Evolutionary conservation across 2,888 invertebrate genomes (phyloP).

Genomic region (Endomychus coccineus): DNA sequence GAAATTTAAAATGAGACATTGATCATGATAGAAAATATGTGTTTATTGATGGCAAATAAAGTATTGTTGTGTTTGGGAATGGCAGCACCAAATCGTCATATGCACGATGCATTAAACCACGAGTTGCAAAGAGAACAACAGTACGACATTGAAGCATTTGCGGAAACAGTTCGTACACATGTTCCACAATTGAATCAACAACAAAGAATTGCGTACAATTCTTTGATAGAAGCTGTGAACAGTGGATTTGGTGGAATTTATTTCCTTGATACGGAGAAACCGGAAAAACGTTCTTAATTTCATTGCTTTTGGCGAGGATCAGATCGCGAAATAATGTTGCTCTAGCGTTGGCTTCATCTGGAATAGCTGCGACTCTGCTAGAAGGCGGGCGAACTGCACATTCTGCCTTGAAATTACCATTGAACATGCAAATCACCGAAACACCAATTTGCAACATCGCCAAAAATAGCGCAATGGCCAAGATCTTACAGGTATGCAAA

Average conservation of each 20-base stretch:
- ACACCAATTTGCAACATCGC: conserved; percentile 32
- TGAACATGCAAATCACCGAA: conserved; percentile 26
- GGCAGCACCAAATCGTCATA: conserved; percentile 15
- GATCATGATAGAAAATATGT: conserved; percentile 34
- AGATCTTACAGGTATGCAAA: conserved; percentile 28
- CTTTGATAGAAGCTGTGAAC: conserved; percentile 23
- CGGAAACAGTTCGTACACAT: conserved; percentile 18
- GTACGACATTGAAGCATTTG: conserved; percentile 18
- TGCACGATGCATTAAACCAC: conserved; percentile 13
- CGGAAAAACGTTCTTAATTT: conserved; percentile 40
- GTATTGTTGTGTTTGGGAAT: too few relatives aligned
- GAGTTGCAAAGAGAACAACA: conserved; percentile 20
- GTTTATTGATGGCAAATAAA: too few relatives aligned
- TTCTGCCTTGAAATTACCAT: conserved; percentile 36
- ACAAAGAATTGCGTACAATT: conserved; percentile 24
- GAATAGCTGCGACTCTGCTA: conserved; percentile 40
- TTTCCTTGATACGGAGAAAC: conserved; percentile 26
- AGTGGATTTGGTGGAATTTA: conserved; percentile 14
- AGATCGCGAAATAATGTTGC: conserved; percentile 6
- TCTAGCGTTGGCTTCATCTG: conserved; percentile 19
- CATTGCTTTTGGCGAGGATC: conserved; percentile 30
- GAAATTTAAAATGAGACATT: conserved; percentile 28
- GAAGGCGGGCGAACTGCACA: conserved; percentile 37
- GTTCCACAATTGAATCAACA: conserved; percentile 21
- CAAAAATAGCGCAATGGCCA: conserved; percentile 24